Base-by-base conservation (phyloP, 2,888 invertebrate species). In the Plutella xylostella region DNA sequence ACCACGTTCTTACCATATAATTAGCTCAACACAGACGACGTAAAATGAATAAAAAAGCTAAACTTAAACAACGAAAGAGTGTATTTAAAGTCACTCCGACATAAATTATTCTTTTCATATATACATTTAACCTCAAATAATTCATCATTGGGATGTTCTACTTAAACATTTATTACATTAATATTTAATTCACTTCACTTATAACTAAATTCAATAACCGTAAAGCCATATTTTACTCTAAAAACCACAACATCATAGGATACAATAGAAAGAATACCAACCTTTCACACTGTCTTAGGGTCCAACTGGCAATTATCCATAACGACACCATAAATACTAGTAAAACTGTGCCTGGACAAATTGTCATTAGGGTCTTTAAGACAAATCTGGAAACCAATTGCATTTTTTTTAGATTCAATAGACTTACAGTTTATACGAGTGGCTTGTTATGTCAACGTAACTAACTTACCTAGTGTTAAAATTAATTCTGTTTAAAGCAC, bases 251-350 rank as follows among this genome's bases (percentile, higher is more conserved):
- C 28, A 28, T n/a, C 28, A 2, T 22, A 22, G 22, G 22, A 22
- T n/a, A 28, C 11, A 58, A 60, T 55, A 60, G 51, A 48, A n/a
- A 57, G 54, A 48, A 53, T 69, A 77, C 86, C 86, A 86, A 98
- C 97, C 98, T 93, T 88, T 99, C 99, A 77, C 99, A 99, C 63
- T 98, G 96, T 56, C 99, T 89, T 59, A 99, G 86, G 52, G 97
- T 97, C 99, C 99, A 99, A 68, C 97, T 97, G 55, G 98, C 98
- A 64, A 99, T 97, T 76, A 99, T 96, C 99, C 99, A 99, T 52
- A 99, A 86, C 7, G 98, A 97, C 55, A 98, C 96, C 94, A 99
- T 99, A 88, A 99, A 98, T 58, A 98, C 98, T 65, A 99, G 88
- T 63, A 99, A 89, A 61, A 99, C 98, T 53, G 91, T 98, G 78